Conservation (phyloP, 2,797 vertebrate species). For the Novumbra hubbsi region DNA sequence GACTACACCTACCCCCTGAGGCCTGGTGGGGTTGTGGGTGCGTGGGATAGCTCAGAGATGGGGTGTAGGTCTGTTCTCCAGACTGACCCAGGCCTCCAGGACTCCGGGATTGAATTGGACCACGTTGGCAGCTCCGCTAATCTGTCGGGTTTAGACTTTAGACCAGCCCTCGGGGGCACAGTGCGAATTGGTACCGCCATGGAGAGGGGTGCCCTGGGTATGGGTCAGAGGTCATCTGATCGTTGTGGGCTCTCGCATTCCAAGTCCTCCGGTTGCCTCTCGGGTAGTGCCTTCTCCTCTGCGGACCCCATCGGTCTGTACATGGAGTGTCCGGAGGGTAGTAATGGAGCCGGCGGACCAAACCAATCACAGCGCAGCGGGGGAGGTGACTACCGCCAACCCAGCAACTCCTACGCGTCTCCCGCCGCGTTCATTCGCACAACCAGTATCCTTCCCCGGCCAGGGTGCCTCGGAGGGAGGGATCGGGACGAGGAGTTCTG, state of each 20-base stretch:
- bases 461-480: constrained; percentile 33
- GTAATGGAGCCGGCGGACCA: constrained; percentile 1
- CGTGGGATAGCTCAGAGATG: constrained; percentile 35
- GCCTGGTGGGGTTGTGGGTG: constrained; percentile 64
- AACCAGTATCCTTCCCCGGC: constrained; percentile 58
- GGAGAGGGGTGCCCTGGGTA: constrained; percentile 8
- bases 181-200: background rate
- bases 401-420: constrained; percentile 27
- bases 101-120: constrained; percentile 89
- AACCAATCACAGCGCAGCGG: background rate
- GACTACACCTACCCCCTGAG: constrained; percentile 92
- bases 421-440: constrained; percentile 45
- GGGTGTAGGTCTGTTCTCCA: constrained; percentile 22
- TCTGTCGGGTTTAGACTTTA: constrained; percentile 41
- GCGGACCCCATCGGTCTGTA: constrained; percentile 48
- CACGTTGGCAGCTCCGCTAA: constrained; percentile 65
- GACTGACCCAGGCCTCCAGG: constrained; percentile 71
- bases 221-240: constrained; percentile 40
- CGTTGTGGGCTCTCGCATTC: constrained; percentile 35
- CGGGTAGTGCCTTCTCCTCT: constrained; percentile 37
- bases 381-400: constrained; percentile 20
- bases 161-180: constrained; percentile 18
- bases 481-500: constrained; percentile 85
- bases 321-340: constrained; percentile 49
- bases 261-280: constrained; percentile 46